Evolutionary conservation across 2,113 vertebrate species (phyloP), one percentile per base, ranked within the genome.

Genomic region (Gobio gobio): DNA sequence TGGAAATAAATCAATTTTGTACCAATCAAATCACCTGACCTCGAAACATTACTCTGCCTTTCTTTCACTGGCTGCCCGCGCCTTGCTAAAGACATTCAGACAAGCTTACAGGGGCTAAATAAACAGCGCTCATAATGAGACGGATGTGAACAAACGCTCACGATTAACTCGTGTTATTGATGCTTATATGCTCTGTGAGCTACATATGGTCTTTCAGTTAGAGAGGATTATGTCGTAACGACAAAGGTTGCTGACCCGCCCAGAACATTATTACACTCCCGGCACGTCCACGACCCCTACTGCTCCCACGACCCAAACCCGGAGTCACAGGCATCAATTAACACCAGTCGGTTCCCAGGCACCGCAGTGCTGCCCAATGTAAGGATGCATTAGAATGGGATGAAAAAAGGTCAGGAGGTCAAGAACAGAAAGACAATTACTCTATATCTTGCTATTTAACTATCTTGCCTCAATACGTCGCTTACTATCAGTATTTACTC

Each of bases 231-330:
- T 51, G 77, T 84, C 87, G 88, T 80, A 24, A 89, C 89, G 89
- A 95, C 92, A 94, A 94, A 94, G 94, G 93, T 94, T 90, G 90
- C 88, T 85, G 91, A 92, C 90, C 93, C 78, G 66, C 89, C 89
- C 85, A 58, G 59, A 56, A 70, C 83, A 91, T 91, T 87, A 90
- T 82, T 90, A 93, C 91, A 93, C 93, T 91, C 93, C 92, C 89
- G 91, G 90, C 89, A 89, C 89, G 91, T 84, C 91, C 85, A 36
- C 85, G 91, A 93, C 93, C 91, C 74, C 90, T 70, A 91, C 90
- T 92, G 93, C 94, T 94, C 94, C 92, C 90, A 92, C 90, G 92
- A 94, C 93, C 87, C 88, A 84, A 59, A 88, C n/a, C 70, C 63
- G 56, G 89, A 89, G 88, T 13, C 89, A 82, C 81, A 78, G 75